Evolutionary conservation across 92 coral and sea anemone genomes (phyloP), one percentile per base, ranked within the genome.

Genomic region (Epizoanthus rinbou): DNA sequence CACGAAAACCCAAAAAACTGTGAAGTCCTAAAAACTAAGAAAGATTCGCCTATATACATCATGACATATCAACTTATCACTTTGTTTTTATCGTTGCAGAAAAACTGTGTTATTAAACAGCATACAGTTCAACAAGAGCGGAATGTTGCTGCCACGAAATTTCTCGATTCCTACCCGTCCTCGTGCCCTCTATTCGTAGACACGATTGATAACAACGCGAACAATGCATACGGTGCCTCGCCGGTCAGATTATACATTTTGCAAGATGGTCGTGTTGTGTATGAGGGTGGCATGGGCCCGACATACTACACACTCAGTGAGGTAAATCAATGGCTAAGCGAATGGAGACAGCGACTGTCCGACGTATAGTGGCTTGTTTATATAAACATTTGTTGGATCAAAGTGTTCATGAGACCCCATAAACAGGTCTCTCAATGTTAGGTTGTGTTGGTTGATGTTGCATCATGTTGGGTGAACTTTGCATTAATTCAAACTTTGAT

Each of bases 231-330:
- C 72, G 88, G 76, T 8, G 88, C 88, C 4, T 57, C 76, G 54
- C 88, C 88, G 5, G 79, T 75, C 19, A 47, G 88, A 17, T 57
- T 85, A 6, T 75, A 18, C 62, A 67, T 85, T 54, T 82, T 85
- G 28, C 73, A 66, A 64, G 88, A 76, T 39, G 84, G 78, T 22
- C 56, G 17, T 11, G 52, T 85, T 37, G 73, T 74, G 9, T 85
- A 75, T 18, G 17, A 66, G 52, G 88, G 88, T 23, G 88, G 88
- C 13, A 67, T 85, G 71, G 88, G 88, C 4, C 88, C 88, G 14
- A 21, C 62, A 3, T 66, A 45, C 24, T 85, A 85, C 50, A 33
- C 18, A 5, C 31, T 68, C 14, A 45, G 37, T 4, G 84, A 65
- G 18, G 84, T 85, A 6, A 39, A 64, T 17, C 9, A 4, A 17